Evolutionary conservation across 1,140 invertebrate species (phyloP), one percentile per base, ranked within the genome.

Genomic region (Ooceraea biroi): DNA sequence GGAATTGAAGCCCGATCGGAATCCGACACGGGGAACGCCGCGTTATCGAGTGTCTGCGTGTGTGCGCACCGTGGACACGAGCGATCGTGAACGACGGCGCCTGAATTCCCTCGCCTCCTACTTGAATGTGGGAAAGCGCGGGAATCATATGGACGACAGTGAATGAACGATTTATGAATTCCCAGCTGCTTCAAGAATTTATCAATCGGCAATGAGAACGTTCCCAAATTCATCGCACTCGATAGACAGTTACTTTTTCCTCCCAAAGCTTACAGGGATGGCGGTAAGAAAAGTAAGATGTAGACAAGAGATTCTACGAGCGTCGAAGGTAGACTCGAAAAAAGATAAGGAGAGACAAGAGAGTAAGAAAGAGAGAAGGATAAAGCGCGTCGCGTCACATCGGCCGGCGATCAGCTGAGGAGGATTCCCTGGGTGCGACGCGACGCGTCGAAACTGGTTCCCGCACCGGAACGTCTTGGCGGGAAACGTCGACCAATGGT

Each of bases 401-500:
- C 66, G 72, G 65, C 36, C 11, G 63, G 27, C 76, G 76, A 88
- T 88, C 86, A 88, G 86, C 87, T 77, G 68, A 88, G 85, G 65
- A 76, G 82, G 50, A 27, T 66, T 63, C 50, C 11, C 19, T 17
- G 36, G 58, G 8, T 36, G 41, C 17, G 60, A 52, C 3, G n/a
- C 57, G 58, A 58, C 57, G 66, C 30, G 41, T 46, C 25, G 30
- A 88, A 88, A 88, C 87, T 77, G 88, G 88, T 88, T 86, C 58
- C n/a, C 78, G 52, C 55, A 30, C 63, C 69, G 85, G 76, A 71
- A 63, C 36, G 74, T 83, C 60, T 88, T 88, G 84, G 87, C 87
- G 87, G 84, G 87, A 89, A 85, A 88, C 72, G 44, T 46, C 55
- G 22, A n/a, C 83, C 87, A 86, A 89, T 82, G 27, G 55, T 25